Conservation (phyloP, 2,888 invertebrate species). For the Salpingus planirostris region DNA sequence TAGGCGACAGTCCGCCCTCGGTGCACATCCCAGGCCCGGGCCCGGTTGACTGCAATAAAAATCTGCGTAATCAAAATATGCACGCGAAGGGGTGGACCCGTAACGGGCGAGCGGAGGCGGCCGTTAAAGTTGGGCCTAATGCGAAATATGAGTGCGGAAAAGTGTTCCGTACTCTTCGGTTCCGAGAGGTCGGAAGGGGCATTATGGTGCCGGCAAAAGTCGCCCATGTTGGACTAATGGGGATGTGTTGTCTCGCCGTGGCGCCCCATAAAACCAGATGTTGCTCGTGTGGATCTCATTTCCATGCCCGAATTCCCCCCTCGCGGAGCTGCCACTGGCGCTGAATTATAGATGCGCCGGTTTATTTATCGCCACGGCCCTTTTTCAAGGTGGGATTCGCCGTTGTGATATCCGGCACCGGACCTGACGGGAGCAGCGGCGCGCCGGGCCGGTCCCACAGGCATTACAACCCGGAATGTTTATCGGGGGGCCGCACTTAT, state of each 20-base stretch:
- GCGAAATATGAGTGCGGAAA: slow-evolving; percentile 26
- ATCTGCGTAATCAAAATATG: slow-evolving; percentile 27
- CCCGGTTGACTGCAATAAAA: slow-evolving; percentile 24
- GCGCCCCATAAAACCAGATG: slow-evolving; percentile 37
- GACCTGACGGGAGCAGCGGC: no score
- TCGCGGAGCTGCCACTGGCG: slow-evolving; percentile 27
- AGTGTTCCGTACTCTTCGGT: slow-evolving; percentile 23
- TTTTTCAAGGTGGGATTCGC: slow-evolving; percentile 31
- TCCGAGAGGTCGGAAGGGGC: slow-evolving; percentile 16
- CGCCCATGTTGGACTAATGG: slow-evolving; percentile 37
- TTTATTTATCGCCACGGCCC: slow-evolving; percentile 35
- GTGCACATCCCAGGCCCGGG: no score
- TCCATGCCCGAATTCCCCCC: slow-evolving; percentile 30
- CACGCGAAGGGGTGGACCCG: slow-evolving; percentile 8
- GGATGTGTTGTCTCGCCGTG: slow-evolving; percentile 36
- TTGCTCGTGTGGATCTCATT: slow-evolving; percentile 34
- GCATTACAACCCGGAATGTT: slow-evolving; percentile 21
- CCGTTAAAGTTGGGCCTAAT: slow-evolving; percentile 21
- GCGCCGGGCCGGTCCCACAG: slow-evolving; percentile 20
- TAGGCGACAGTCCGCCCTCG: no score
- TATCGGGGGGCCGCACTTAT: slow-evolving; percentile 14
- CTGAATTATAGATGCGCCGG: slow-evolving; percentile 36
- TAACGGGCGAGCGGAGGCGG: no score
- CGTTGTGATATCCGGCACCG: no score
- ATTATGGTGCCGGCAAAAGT: slow-evolving; percentile 30